Conservation (phyloP, 2,797 vertebrate species). For the Harpagifer antarcticus region DNA sequence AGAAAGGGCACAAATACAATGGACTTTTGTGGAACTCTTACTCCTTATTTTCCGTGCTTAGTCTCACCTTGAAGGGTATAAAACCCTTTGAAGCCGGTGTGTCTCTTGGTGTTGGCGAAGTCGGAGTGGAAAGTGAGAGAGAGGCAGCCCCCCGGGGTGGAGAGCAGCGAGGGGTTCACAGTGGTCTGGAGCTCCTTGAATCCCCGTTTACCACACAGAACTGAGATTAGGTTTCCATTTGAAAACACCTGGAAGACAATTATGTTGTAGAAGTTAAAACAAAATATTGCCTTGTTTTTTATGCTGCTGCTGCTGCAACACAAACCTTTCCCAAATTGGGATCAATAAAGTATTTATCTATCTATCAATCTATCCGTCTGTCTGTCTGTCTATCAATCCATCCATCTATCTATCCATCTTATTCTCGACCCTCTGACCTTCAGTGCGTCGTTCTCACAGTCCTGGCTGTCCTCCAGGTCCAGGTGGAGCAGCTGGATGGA, state of each 20-base stretch:
- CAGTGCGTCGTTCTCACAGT: constrained; percentile 90
- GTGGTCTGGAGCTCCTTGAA: constrained; percentile 69
- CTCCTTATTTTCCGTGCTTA: not conserved
- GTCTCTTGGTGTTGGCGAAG: constrained; percentile 90
- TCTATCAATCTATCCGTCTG: accelerated
- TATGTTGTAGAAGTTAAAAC: not conserved
- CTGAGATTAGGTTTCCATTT: constrained; percentile 60
- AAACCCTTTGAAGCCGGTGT: constrained; percentile 92
- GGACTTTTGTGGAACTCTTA: not conserved
- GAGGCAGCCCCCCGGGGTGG: constrained; percentile 81
- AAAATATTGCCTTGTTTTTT: too few species aligned
- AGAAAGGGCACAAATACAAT: not conserved
- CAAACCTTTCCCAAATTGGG: too few species aligned
- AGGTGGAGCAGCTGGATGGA: constrained; percentile 89
- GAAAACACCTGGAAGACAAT: constrained; percentile 72
- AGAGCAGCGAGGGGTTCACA: constrained; percentile 83
- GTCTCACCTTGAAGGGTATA: constrained; percentile 88
- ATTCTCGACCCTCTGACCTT: constrained; percentile 80
- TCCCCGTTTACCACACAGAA: constrained; percentile 86
- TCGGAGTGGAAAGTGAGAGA: constrained; percentile 88
- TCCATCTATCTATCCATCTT: too few species aligned
- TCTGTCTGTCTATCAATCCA: too few species aligned
- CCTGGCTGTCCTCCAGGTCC: constrained; percentile 90
- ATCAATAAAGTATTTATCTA: too few species aligned
- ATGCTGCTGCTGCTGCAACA: too few species aligned